Conservation (phyloP, 2,113 vertebrate genomes). For the Lepisosteus osseus region DNA sequence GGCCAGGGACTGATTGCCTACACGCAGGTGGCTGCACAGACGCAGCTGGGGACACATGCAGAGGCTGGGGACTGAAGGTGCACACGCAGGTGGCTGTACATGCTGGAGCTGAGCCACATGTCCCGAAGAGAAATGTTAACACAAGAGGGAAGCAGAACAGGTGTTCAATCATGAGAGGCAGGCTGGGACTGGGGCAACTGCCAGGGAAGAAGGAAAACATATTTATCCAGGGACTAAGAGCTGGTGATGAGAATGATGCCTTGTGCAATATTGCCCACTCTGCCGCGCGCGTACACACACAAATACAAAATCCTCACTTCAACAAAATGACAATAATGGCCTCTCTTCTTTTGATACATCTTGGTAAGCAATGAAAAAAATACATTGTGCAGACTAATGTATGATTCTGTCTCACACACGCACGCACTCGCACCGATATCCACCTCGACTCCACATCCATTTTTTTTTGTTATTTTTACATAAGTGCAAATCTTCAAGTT, state of each 20-base stretch:
- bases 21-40: too few relatives aligned
- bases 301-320: constrained; percentile 46
- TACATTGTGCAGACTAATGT: constrained; percentile 67
- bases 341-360: constrained; percentile 65
- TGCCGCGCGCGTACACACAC: neutral
- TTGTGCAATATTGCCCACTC: neutral
- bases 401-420: constrained; percentile 40
- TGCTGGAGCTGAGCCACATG: too few relatives aligned
- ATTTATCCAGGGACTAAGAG: neutral
- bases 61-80: too few relatives aligned
- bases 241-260: neutral
- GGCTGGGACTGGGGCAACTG: too few relatives aligned
- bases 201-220: too few relatives aligned
- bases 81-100: too few relatives aligned
- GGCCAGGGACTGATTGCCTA: too few relatives aligned
- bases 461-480: constrained; percentile 64
- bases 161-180: too few relatives aligned
- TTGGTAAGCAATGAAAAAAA: constrained; percentile 54
- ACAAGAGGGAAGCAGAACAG: too few relatives aligned
- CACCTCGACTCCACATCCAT: constrained; percentile 63
- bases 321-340: constrained; percentile 61
- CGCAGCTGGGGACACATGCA: too few relatives aligned
- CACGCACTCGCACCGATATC: constrained; percentile 35
- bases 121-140: too few relatives aligned
- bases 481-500: constrained; percentile 89